phyloP scores from a whole-genome alignment of 2,113 vertebrate genomes.

The Myotis davidii region DNA sequence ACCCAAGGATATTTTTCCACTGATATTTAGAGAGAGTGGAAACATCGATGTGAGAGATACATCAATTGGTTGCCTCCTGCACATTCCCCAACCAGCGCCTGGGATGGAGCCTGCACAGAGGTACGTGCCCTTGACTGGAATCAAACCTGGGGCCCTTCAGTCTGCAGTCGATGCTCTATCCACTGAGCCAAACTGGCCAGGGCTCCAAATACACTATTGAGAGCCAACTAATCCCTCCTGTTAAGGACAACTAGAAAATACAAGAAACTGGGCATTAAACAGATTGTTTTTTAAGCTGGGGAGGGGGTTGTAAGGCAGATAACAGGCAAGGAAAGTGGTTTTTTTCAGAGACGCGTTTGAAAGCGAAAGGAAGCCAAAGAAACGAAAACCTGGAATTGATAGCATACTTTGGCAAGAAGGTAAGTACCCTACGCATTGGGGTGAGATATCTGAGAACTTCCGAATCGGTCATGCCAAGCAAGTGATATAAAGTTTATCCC shows the following conservation, averaged over 20 bases:
- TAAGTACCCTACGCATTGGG: background rate
- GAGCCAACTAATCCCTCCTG: background rate
- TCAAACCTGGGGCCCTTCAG: no score
- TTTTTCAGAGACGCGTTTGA: slow-evolving; percentile 24
- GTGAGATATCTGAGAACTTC: background rate
- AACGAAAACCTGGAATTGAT: background rate
- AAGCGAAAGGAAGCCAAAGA: slow-evolving; percentile 51
- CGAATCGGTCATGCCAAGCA: background rate
- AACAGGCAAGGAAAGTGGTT: background rate
- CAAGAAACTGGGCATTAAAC: background rate
- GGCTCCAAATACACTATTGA: background rate
- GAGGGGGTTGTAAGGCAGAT: background rate
- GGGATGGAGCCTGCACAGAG: no score
- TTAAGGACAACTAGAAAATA: slow-evolving; percentile 8
- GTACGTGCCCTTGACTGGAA: no score
- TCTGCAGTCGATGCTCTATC: no score
- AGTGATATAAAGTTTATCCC: background rate
- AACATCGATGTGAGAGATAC: no score
- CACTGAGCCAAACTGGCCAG: no score
- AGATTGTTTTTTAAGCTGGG: background rate
- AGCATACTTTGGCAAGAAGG: background rate
- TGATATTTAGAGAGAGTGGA: no score
- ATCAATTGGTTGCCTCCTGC: no score
- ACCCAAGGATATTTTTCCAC: no score
- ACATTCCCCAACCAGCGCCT: no score